Base-by-base conservation (phyloP, 2,888 invertebrate genomes). In the Hartigia nigra region DNA sequence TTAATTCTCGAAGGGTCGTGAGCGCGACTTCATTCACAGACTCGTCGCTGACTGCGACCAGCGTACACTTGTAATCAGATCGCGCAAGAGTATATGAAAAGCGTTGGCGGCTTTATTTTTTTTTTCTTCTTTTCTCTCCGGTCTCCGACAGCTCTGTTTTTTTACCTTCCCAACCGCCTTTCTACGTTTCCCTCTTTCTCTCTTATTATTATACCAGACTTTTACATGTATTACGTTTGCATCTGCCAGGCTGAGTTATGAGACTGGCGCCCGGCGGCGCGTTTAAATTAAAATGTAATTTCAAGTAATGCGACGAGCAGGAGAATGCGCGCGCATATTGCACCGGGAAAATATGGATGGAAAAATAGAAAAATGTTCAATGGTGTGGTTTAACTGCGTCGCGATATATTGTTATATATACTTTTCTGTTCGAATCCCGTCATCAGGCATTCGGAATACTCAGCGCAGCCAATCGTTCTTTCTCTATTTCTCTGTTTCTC, bases 271-370 rank as follows among this genome's bases (percentile, higher is more conserved):
- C 72, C 76, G 76, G 31, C 74, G 76, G 14, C 74, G 76, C 74
- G 76, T 79, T 79, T 74, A 79, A 76, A 76, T 79, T 76, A 76
- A 79, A 79, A 76, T 79, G 79, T 76, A 77, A 79, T 79, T 76
- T 76, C 76, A 76, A 36, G 75, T 31, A 55, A 55, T 5, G 55
- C 55, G 23, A 55, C 23, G 9, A 55, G 55, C 9, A 9, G 2
- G 39, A 14, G 55, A 55, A 9, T 14, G 23, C 39, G 14, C 23
- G 55, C 39, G 12, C 9, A 9, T 23, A 9, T 2, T 55, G 55
- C 23, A 23, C 55, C 23, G 23, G 55, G 55, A 23, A 55, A 55
- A 55, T 9, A 23, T 55, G 55, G 23, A 55, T 55, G 55, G 14
- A 23, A 23, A 55, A 55, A 55, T 55, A 9, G 9, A 55, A 55